Conservation (phyloP, 2,797 vertebrate species). For the Gallinago solitaria region DNA sequence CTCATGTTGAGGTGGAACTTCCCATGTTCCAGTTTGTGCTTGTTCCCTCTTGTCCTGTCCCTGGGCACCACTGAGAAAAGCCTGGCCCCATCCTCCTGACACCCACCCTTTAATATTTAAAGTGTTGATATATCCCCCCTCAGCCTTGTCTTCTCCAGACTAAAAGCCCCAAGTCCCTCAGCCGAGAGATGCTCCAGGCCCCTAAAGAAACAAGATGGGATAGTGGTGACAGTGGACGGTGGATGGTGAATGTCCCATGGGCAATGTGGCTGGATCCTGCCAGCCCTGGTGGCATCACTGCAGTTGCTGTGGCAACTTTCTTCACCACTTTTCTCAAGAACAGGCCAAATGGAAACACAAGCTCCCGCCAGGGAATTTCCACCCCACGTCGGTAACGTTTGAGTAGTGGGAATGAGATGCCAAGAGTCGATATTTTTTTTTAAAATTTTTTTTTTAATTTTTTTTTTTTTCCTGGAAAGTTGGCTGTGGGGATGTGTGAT, state of each 20-base stretch:
- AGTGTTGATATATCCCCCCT: too few species aligned
- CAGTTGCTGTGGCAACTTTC: not conserved
- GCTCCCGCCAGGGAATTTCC: slow-evolving; percentile 54
- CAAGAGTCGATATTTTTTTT: not conserved
- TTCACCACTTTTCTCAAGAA: not conserved
- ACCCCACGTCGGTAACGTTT: not conserved
- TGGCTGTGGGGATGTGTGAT: not conserved
- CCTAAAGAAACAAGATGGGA: not conserved
- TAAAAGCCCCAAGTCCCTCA: too few species aligned
- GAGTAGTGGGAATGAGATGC: not conserved
- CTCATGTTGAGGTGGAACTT: too few species aligned
- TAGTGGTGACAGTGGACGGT: not conserved
- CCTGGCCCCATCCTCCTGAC: too few species aligned
- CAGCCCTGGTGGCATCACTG: not conserved
- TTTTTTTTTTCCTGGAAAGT: not conserved
- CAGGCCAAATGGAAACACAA: not conserved
- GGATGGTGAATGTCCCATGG: not conserved
- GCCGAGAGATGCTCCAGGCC: too few species aligned
- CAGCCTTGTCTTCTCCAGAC: too few species aligned
- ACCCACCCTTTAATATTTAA: too few species aligned
- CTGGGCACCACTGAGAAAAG: too few species aligned
- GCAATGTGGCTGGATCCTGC: not conserved
- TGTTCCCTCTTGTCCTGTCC: too few species aligned
- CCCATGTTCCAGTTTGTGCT: too few species aligned
- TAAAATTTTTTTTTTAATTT: not conserved